These are phyloP conservation scores for Pseudomugil tenellus DNA, from an alignment of 2,797 vertebrate species.

Conservation along the genomic window DNA sequence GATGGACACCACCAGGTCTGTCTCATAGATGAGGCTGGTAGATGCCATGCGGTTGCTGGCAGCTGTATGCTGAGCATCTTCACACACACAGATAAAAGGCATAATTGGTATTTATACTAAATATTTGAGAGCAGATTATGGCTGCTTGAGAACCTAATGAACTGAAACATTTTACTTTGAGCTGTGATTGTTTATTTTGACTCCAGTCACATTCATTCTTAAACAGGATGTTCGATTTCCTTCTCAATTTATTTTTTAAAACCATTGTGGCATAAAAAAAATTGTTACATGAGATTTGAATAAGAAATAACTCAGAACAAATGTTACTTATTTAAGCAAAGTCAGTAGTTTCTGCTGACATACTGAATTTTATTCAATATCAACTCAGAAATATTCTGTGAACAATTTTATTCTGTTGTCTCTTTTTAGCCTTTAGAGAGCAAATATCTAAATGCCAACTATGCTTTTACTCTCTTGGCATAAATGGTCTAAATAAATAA, in stretches of 20 bases:
- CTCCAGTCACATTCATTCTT: conserved; percentile 7
- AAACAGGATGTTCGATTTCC: conserved; percentile 5
- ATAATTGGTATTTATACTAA: conserved; percentile 12
- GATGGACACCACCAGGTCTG: conserved; percentile 94
- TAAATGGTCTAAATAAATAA: neutral
- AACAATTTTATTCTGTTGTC: neutral
- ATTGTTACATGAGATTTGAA: conserved; percentile 8
- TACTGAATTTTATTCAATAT: neutral
- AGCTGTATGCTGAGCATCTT: conserved; percentile 89
- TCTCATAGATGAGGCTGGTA: conserved; percentile 95
- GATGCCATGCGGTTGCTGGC: conserved; percentile 91
- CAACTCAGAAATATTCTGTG: neutral
- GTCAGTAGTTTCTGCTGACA: conserved; percentile 1
- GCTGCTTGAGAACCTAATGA: conserved; percentile 5
- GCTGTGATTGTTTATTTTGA: conserved; percentile 2
- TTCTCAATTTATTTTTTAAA: conserved; percentile 15
- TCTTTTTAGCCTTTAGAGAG: neutral
- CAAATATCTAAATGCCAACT: neutral
- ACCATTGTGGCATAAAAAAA: conserved; percentile 16
- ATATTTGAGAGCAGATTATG: neutral
- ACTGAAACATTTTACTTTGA: conserved; percentile 3
- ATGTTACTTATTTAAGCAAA: conserved; percentile 9
- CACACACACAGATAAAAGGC: neutral
- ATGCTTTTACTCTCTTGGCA: neutral
- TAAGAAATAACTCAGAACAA: conserved; percentile 21